Evolutionary conservation across 2,797 vertebrate species (phyloP).

Genomic region (Sebastes variabilis): DNA sequence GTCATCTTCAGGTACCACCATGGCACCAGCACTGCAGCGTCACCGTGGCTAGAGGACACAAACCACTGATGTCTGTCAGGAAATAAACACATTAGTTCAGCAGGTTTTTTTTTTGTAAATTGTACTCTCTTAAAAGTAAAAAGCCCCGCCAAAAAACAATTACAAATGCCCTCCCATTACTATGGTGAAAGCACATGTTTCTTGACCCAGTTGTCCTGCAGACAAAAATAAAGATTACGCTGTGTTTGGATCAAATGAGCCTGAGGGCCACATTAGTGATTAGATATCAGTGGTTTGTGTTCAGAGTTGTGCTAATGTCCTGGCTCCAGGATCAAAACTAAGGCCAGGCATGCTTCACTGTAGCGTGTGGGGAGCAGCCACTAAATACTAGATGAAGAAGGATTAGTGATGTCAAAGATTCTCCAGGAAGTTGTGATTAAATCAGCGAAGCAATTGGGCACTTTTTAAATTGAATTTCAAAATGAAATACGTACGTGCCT

Average conservation of each 20-base stretch:
- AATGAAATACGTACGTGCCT: neutral
- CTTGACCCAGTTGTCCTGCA: neutral
- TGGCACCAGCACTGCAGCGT: conserved; percentile 54
- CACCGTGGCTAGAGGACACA: conserved; percentile 49
- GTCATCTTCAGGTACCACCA: conserved; percentile 84
- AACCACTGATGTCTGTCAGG: conserved; percentile 65
- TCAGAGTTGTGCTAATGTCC: conserved; percentile 37
- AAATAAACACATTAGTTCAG: neutral
- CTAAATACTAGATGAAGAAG: conserved; percentile 52
- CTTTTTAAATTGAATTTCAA: neutral
- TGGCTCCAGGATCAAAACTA: conserved; percentile 43
- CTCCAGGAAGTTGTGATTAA: conserved; percentile 25
- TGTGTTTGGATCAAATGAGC: conserved; percentile 1
- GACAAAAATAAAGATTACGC: neutral
- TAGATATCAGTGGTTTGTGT: conserved; percentile 71
- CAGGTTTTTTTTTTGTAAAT: neutral
- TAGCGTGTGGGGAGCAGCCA: conserved; percentile 55
- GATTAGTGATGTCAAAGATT: conserved; percentile 52
- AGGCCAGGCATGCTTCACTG: conserved; percentile 48
- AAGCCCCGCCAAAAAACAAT: neutral
- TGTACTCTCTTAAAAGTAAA: neutral
- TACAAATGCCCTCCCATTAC: neutral
- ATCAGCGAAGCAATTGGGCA: neutral
- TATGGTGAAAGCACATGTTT: neutral
- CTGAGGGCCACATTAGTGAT: neutral